phyloP scores from a whole-genome alignment of 1,140 invertebrate species.

The Tetranychus cinnabarinus region DNA sequence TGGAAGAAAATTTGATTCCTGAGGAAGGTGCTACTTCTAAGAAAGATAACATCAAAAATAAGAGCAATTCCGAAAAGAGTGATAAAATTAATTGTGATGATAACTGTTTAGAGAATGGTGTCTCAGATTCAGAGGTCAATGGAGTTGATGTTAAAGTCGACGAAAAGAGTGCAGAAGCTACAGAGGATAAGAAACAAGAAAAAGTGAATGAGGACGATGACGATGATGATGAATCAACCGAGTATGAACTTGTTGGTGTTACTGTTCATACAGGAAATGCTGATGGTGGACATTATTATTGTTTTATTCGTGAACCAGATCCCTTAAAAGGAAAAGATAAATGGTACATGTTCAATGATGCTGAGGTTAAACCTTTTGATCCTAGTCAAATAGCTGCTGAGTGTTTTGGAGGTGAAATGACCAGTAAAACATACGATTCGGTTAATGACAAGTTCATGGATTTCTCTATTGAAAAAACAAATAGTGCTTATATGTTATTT shows the following conservation, averaged over 20 bases:
- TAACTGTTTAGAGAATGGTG: too few species aligned
- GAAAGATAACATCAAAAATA: not conserved
- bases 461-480: slow-evolving; percentile 88
- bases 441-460: slow-evolving; percentile 91
- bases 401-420: slow-evolving; percentile 92
- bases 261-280: slow-evolving; percentile 89
- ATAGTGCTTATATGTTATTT: slow-evolving; percentile 91
- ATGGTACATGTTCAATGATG: slow-evolving; percentile 77
- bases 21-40: slow-evolving; percentile 20
- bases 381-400: slow-evolving; percentile 74
- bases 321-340: slow-evolving; percentile 24
- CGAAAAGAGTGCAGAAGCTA: slow-evolving; percentile 18
- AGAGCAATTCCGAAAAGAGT: not conserved
- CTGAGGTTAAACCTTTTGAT: slow-evolving; percentile 86
- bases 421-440: slow-evolving; percentile 83
- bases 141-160: not conserved
- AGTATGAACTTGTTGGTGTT: slow-evolving; percentile 80
- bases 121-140: too few species aligned
- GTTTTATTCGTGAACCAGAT: slow-evolving; percentile 63
- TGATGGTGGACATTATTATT: slow-evolving; percentile 89
- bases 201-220: slow-evolving; percentile 17
- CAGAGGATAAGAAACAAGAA: slow-evolving; percentile 18
- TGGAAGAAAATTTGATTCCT: slow-evolving; percentile 75
- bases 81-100: too few species aligned
- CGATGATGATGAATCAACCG: slow-evolving; percentile 32